Percentiles rank a stretch among this genome's conserved stretches.
phyloP scores from a whole-genome alignment of 2,888 invertebrate genomes.

The Diplazon laetatorius region DNA sequence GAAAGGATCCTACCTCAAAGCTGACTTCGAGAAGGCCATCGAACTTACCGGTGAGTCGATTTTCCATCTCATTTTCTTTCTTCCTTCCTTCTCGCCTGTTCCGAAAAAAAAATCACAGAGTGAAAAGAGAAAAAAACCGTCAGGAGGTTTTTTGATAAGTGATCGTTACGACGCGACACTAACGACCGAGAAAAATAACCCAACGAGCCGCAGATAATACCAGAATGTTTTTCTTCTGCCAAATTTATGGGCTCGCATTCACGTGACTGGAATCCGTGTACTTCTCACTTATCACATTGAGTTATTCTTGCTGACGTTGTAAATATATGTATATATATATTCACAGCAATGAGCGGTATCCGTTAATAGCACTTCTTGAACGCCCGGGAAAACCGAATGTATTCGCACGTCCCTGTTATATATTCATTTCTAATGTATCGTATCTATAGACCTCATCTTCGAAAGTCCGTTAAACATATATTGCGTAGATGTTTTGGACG shows the following conservation, averaged over 20 bases:
- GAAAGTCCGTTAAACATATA: neutral
- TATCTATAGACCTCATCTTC: neutral
- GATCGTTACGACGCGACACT: slow-evolving; percentile 22
- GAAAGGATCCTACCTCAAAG: slow-evolving; percentile 88
- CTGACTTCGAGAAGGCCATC: slow-evolving; percentile 94
- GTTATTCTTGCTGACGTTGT: slow-evolving; percentile 16
- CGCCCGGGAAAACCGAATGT: slow-evolving; percentile 16
- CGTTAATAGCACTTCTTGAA: slow-evolving; percentile 2
- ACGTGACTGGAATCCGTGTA: slow-evolving; percentile 35
- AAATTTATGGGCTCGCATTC: slow-evolving; percentile 34
- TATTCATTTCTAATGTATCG: neutral
- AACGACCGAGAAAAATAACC: slow-evolving; percentile 8
- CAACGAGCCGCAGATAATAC: slow-evolving; percentile 6
- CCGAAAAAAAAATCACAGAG: neutral
- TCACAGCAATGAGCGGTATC: neutral
- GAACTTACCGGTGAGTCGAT: slow-evolving; percentile 88
- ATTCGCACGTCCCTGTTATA: slow-evolving; percentile 12
- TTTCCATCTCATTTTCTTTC: neutral
- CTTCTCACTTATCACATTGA: slow-evolving; percentile 21
- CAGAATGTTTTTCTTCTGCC: slow-evolving; percentile 38
- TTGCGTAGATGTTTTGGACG: neutral
- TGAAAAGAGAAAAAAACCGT: slow-evolving; percentile 17
- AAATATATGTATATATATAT: neutral
- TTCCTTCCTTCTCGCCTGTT: neutral
- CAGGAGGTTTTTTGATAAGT: too few species aligned